These are phyloP conservation scores for Apogon talboti DNA, from an alignment of 2,797 vertebrate species.

Conservation along the genomic window DNA sequence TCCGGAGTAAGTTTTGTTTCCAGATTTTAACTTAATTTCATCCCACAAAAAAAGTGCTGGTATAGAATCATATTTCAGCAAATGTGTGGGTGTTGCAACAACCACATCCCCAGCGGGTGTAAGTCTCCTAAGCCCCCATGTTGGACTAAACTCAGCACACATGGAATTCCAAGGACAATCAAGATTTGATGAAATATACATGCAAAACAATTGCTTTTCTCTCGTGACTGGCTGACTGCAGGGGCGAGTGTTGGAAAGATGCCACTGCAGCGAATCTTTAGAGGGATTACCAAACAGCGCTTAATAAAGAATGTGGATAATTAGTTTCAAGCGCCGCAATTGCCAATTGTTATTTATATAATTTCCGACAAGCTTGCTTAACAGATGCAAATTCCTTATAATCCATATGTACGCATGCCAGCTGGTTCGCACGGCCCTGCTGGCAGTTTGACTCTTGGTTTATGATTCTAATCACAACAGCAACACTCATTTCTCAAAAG, in stretches of 20 bases:
- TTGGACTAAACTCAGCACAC: constrained; percentile 23
- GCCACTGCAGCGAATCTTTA: constrained; percentile 47
- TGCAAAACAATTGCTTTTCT: constrained; percentile 39
- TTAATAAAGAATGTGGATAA: constrained; percentile 69
- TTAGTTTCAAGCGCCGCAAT: constrained; percentile 56
- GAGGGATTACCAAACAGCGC: constrained; percentile 59
- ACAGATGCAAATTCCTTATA: constrained; percentile 64
- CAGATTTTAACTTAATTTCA: no score
- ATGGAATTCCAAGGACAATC: constrained; percentile 28
- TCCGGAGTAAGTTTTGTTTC: no score
- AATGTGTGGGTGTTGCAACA: no score
- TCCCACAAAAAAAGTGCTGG: no score
- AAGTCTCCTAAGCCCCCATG: constrained; percentile 5
- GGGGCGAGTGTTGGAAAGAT: constrained; percentile 45
- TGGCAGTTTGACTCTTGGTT: constrained; percentile 49
- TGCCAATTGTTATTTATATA: constrained; percentile 71
- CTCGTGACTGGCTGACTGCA: constrained; percentile 40
- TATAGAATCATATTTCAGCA: no score
- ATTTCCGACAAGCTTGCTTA: constrained; percentile 65
- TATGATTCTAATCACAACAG: constrained; percentile 37
- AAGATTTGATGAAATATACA: constrained; percentile 37
- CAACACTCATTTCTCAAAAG: constrained; percentile 44
- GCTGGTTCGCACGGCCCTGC: constrained; percentile 23
- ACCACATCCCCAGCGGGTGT: no score
- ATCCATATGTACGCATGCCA: constrained; percentile 47